Conservation (phyloP, 2,888 invertebrate genomes). For the Tiliacea citrago region DNA sequence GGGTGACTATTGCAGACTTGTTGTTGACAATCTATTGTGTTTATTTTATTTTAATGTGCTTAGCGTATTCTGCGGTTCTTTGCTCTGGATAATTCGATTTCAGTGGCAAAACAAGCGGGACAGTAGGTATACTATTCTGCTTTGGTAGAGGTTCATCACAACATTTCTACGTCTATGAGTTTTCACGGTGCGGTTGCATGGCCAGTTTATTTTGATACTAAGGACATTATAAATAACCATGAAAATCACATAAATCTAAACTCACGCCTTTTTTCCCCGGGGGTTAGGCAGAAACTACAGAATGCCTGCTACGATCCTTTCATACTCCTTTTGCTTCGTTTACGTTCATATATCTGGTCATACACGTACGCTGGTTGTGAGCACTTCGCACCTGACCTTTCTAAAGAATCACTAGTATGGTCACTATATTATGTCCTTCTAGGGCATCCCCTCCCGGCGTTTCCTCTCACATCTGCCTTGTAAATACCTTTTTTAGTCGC, state of each 20-base stretch:
- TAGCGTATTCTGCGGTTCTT: not conserved
- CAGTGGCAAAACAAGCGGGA: not conserved
- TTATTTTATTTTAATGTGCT: conserved; percentile 12
- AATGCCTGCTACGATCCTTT: too few species aligned
- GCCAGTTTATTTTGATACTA: not conserved
- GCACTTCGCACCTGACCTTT: too few species aligned
- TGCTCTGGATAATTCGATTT: conserved; percentile 1
- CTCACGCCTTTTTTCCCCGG: too few species aligned
- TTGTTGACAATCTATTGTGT: conserved; percentile 26
- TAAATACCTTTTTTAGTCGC: too few species aligned
- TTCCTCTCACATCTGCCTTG: too few species aligned
- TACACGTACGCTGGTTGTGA: too few species aligned
- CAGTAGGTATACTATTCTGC: not conserved
- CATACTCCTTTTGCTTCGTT: too few species aligned
- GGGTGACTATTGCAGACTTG: conserved; percentile 50
- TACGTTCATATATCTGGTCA: too few species aligned
- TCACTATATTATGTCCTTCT: too few species aligned
- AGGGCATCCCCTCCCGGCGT: too few species aligned
- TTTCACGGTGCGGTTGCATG: not conserved
- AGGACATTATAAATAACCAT: not conserved
- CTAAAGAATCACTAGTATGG: too few species aligned
- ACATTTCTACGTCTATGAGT: not conserved
- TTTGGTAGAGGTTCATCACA: not conserved
- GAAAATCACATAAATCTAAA: not conserved
- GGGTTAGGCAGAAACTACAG: too few species aligned